Evolutionary conservation across 2,888 invertebrate species (phyloP).

Genomic region (Leucophenga maculata): DNA sequence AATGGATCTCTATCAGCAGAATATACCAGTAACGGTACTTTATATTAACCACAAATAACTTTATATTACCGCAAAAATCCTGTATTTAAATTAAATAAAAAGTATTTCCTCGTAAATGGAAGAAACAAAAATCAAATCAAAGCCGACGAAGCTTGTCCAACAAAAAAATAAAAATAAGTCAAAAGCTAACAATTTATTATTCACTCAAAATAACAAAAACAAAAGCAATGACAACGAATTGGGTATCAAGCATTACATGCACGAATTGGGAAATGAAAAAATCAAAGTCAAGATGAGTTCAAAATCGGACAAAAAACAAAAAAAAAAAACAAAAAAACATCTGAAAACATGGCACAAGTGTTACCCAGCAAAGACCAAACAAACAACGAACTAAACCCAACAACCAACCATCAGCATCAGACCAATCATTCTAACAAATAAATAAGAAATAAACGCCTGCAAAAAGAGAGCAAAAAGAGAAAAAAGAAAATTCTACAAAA

Average conservation of each 20-base stretch:
- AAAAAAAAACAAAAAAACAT: not conserved
- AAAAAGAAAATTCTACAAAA: not conserved
- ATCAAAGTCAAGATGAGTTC: not conserved
- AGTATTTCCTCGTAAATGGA: not conserved
- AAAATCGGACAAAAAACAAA: not conserved
- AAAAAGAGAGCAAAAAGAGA: not conserved
- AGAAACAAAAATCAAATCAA: slow-evolving; percentile 58
- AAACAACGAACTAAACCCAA: slow-evolving; percentile 4
- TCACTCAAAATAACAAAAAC: slow-evolving; percentile 26
- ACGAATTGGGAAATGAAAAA: slow-evolving; percentile 4
- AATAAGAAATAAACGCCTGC: slow-evolving; percentile 22
- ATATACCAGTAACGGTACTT: too few species aligned
- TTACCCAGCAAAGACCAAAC: not conserved
- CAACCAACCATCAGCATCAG: not conserved
- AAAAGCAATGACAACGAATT: not conserved
- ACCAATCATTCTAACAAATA: not conserved
- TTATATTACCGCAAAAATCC: too few species aligned
- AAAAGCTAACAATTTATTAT: slow-evolving; percentile 56
- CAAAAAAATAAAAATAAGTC: slow-evolving; percentile 39
- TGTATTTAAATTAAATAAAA: too few species aligned
- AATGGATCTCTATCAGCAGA: too few species aligned
- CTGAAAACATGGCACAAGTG: not conserved
- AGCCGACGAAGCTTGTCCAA: slow-evolving; percentile 29
- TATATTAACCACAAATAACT: too few species aligned
- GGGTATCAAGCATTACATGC: slow-evolving; percentile 2